Evolutionary conservation across 1,140 invertebrate genomes (phyloP).

Genomic region (Magallana angulata): DNA sequence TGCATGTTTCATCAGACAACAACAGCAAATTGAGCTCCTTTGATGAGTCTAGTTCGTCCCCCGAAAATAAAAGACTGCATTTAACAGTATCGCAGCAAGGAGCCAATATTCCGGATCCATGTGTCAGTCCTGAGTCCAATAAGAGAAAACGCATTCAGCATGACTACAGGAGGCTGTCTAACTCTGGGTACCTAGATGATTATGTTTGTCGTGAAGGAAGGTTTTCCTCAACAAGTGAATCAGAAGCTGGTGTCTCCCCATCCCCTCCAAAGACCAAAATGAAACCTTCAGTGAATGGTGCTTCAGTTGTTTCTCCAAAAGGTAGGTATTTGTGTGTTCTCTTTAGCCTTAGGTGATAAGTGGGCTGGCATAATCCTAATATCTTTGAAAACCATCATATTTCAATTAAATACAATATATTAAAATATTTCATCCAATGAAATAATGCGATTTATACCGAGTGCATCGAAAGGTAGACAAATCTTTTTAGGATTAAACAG

Average conservation of each 20-base stretch:
- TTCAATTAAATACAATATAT: too few species aligned
- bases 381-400: too few species aligned
- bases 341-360: too few species aligned
- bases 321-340: background rate
- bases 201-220: constrained; percentile 73
- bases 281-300: background rate
- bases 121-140: constrained; percentile 70
- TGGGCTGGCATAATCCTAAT: too few species aligned
- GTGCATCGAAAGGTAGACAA: too few species aligned
- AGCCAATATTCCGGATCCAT: constrained; percentile 56
- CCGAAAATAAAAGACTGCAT: constrained; percentile 64
- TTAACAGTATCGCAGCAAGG: constrained; percentile 54
- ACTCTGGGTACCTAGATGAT: constrained; percentile 77
- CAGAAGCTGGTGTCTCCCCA: constrained; percentile 64
- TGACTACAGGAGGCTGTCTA: constrained; percentile 76
- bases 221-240: constrained; percentile 67
- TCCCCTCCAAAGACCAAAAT: constrained; percentile 53
- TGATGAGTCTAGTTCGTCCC: constrained; percentile 38
- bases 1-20: constrained; percentile 44
- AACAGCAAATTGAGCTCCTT: background rate
- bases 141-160: constrained; percentile 74
- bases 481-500: too few species aligned
- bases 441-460: too few species aligned
- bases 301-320: background rate
- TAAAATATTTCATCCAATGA: too few species aligned